Percentiles rank a stretch among this genome's conserved stretches.
These are phyloP conservation scores for Theonella swinhoei DNA, from an alignment of 37 sponge, comb jelly and placozoan genomes.

Conservation along the genomic window DNA sequence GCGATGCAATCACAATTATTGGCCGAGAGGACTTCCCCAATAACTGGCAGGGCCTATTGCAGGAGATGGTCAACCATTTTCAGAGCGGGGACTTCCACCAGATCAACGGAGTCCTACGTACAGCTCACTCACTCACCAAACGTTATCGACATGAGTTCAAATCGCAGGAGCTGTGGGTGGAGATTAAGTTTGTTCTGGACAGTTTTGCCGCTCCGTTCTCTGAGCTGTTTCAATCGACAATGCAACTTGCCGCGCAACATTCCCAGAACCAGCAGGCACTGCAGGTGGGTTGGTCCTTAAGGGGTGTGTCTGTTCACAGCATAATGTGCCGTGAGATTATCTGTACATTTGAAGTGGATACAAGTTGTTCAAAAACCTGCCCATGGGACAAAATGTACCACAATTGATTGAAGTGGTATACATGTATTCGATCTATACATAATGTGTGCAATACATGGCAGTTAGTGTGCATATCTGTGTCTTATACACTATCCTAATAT, in stretches of 20 bases:
- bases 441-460: background rate
- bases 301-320: background rate
- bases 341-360: too few species aligned
- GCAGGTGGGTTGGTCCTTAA: slow-evolving; percentile 35
- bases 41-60: slow-evolving; percentile 90
- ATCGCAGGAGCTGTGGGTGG: slow-evolving; percentile 90
- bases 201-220: slow-evolving; percentile 83
- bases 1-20: slow-evolving; percentile 97
- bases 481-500: background rate
- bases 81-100: slow-evolving; percentile 87
- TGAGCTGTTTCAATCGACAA: slow-evolving; percentile 79
- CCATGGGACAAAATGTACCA: too few species aligned
- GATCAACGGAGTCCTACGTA: slow-evolving; percentile 96
- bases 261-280: slow-evolving; percentile 68
- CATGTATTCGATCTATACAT: background rate
- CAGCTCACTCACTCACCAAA: slow-evolving; percentile 97
- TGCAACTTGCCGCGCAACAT: slow-evolving; percentile 80
- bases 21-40: slow-evolving; percentile 95
- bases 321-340: slow-evolving; percentile 5
- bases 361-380: too few species aligned
- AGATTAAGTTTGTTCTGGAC: slow-evolving; percentile 95
- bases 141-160: slow-evolving; percentile 95
- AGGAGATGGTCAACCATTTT: slow-evolving; percentile 93
- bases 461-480: background rate
- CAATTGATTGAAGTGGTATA: too few species aligned